phyloP scores from a whole-genome alignment of 2,113 vertebrate species.

The Empidonax traillii region DNA sequence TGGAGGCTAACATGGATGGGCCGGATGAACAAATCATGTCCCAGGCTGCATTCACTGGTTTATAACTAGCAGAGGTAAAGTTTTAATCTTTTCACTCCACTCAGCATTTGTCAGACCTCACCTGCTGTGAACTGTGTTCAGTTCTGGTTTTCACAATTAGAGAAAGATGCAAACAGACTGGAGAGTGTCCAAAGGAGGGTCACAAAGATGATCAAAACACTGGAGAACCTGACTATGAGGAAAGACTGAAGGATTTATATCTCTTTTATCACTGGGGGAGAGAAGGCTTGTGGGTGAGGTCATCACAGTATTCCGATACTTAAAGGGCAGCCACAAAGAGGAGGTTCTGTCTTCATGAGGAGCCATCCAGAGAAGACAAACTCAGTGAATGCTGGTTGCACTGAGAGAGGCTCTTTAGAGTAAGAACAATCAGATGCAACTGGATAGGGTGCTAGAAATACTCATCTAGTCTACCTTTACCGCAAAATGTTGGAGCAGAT shows the following conservation, averaged over 20 bases:
- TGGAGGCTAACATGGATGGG: rapidly evolving
- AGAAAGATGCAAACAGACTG: background rate
- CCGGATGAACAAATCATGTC: background rate
- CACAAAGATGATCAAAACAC: background rate
- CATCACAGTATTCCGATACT: background rate
- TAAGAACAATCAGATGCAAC: background rate
- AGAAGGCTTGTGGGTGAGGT: rapidly evolving
- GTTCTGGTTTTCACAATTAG: background rate
- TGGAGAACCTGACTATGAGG: background rate
- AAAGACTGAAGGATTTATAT: background rate
- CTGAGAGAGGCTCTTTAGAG: background rate
- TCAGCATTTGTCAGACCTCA: background rate
- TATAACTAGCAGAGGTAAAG: background rate
- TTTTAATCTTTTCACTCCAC: background rate
- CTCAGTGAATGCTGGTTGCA: background rate
- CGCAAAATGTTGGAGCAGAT: background rate
- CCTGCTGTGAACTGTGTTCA: background rate
- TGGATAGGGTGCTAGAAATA: background rate
- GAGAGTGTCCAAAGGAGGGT: background rate
- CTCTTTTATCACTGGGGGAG: background rate
- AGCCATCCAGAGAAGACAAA: background rate
- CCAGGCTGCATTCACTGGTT: background rate
- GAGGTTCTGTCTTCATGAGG: background rate
- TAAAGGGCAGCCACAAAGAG: background rate
- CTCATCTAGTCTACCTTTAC: background rate